phyloP scores from a whole-genome alignment of 2,797 vertebrate species.

The Eidolon dupreanum region DNA sequence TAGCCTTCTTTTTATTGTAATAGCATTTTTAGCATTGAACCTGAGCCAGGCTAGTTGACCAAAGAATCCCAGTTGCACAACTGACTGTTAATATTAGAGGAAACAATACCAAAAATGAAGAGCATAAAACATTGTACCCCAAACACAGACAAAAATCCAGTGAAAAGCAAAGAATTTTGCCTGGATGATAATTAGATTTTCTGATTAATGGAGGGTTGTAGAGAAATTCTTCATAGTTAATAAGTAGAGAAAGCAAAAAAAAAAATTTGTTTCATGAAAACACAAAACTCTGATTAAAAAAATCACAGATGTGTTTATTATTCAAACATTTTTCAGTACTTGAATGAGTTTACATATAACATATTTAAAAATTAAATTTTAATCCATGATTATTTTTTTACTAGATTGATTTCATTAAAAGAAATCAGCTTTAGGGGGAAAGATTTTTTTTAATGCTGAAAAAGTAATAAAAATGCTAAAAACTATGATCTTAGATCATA shows the following conservation, averaged over 20 bases:
- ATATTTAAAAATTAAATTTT: slow-evolving; percentile 48
- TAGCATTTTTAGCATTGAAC: slow-evolving; percentile 69
- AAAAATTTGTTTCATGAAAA: slow-evolving; percentile 33
- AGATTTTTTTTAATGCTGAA: background rate
- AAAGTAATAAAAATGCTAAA: background rate
- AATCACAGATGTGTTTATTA: background rate
- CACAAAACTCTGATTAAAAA: background rate
- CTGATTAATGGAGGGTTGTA: slow-evolving; percentile 30
- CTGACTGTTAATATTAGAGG: background rate
- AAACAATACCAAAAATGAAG: background rate
- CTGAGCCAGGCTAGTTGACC: background rate
- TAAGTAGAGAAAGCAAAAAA: slow-evolving; percentile 27
- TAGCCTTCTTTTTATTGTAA: slow-evolving; percentile 76
- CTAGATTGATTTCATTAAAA: slow-evolving; percentile 45
- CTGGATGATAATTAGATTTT: background rate
- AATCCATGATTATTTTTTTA: slow-evolving; percentile 45
- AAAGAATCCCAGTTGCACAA: background rate
- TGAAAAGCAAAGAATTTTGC: background rate
- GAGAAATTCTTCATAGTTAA: slow-evolving; percentile 26
- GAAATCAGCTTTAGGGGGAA: background rate
- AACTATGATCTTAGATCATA: background rate
- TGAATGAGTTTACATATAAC: background rate
- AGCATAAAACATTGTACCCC: background rate
- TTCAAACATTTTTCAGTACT: slow-evolving; percentile 43
- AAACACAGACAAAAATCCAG: background rate